A percentile compares a stretch with the other conserved stretches of the same genome.
phyloP scores from a whole-genome alignment of 1,140 invertebrate species.

The Cyclargus thomasi region DNA sequence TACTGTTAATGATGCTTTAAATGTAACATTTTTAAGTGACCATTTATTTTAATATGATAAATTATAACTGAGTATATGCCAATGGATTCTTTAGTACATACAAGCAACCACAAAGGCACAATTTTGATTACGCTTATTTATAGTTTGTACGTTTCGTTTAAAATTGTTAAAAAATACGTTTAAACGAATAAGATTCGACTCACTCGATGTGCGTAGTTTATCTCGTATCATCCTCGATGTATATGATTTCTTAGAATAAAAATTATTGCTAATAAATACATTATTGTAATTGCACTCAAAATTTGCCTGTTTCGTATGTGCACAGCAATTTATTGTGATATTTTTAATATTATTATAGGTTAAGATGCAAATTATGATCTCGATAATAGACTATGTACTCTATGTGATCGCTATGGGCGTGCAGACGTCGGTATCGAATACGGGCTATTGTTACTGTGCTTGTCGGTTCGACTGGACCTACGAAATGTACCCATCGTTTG shows the following conservation, averaged over 20 bases:
- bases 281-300: conserved; percentile 73
- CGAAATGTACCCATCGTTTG: conserved; percentile 21
- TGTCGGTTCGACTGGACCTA: conserved; percentile 21
- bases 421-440: conserved; percentile 51
- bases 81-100: conserved; percentile 5
- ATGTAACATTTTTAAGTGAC: neutral
- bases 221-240: conserved; percentile 38
- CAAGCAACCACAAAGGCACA: neutral
- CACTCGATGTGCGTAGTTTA: conserved; percentile 4
- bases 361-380: conserved; percentile 70
- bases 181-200: conserved; percentile 8
- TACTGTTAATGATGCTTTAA: neutral
- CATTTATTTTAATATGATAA: neutral
- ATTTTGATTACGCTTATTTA: conserved; percentile 3
- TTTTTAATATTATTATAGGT: conserved; percentile 72
- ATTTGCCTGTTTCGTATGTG: conserved; percentile 75
- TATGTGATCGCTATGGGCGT: conserved; percentile 57
- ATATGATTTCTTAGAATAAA: conserved; percentile 55
- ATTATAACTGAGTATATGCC: neutral
- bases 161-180: conserved; percentile 6
- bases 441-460: conserved; percentile 34
- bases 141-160: neutral
- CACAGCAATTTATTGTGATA: conserved; percentile 75
- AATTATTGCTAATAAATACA: conserved; percentile 54
- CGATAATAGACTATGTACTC: conserved; percentile 59